These are phyloP conservation scores for Drosophila eugracilis DNA, from an alignment of 1,140 invertebrate species.

Conservation along the genomic window DNA sequence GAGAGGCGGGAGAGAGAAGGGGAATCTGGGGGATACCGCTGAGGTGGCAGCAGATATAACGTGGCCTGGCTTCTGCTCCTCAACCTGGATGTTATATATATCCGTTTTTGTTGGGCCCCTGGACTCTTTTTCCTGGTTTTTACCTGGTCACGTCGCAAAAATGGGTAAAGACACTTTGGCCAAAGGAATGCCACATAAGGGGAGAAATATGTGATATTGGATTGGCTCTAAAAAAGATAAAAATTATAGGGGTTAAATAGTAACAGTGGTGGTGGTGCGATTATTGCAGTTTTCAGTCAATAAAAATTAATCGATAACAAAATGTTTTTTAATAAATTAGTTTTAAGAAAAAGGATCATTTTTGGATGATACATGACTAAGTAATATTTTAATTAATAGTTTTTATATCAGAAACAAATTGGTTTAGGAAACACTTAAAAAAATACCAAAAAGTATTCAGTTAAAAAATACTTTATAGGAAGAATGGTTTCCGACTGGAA, in stretches of 20 bases:
- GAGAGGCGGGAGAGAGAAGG: too few relatives aligned
- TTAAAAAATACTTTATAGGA: too few relatives aligned
- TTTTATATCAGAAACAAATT: too few relatives aligned
- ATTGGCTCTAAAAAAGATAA: not conserved
- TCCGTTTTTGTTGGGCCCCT: conserved; percentile 40
- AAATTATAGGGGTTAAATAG: not conserved
- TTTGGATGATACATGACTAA: too few relatives aligned
- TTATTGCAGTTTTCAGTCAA: not conserved
- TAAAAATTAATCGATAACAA: too few relatives aligned
- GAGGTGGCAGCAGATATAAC: conserved; percentile 37
- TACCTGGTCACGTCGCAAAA: conserved; percentile 8
- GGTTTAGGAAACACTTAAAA: too few relatives aligned
- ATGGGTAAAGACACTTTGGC: conserved; percentile 6
- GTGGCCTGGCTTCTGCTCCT: not conserved
- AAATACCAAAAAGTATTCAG: too few relatives aligned
- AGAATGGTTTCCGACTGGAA: too few relatives aligned
- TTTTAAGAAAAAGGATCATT: too few relatives aligned
- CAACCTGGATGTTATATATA: conserved; percentile 33
- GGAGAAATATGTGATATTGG: not conserved
- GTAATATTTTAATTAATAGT: too few relatives aligned
- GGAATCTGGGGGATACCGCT: conserved; percentile 17
- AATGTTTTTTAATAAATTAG: too few relatives aligned
- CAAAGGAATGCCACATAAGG: not conserved
- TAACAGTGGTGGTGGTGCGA: not conserved
- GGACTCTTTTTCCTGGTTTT: conserved; percentile 42